Percentiles rank a stretch among this genome's conserved stretches.
These are phyloP conservation scores for Palythoa caribaeorum DNA, from an alignment of 92 coral and sea anemone species.

Conservation along the genomic window DNA sequence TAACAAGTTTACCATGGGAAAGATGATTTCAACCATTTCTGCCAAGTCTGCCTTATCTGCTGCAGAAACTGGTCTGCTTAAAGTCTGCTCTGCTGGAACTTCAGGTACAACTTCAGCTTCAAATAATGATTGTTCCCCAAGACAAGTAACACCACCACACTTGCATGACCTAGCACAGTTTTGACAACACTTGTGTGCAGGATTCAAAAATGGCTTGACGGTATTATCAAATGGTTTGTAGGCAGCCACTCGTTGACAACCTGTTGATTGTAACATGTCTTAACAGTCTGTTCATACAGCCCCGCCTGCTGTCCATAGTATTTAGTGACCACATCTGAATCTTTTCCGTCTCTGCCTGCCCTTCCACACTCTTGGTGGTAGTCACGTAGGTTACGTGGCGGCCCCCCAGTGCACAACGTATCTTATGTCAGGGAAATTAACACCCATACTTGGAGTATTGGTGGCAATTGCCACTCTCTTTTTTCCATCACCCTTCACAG, in stretches of 20 bases:
- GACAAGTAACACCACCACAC: conserved; percentile 5
- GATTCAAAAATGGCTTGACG: neutral
- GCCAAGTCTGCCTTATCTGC: conserved; percentile 38
- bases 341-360: conserved; percentile 38
- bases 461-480: conserved; percentile 48
- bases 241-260: conserved; percentile 69
- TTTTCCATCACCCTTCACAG: conserved; percentile 36
- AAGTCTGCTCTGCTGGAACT: conserved; percentile 10
- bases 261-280: conserved; percentile 52
- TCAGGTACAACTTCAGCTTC: neutral
- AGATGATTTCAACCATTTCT: conserved; percentile 27
- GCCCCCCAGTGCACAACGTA: conserved; percentile 53
- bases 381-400: conserved; percentile 43
- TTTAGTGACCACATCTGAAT: conserved; percentile 34
- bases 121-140: conserved; percentile 1
- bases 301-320: conserved; percentile 69
- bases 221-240: conserved; percentile 62
- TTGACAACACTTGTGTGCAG: neutral
- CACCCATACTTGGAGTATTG: conserved; percentile 35
- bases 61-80: conserved; percentile 54
- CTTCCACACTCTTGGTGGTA: conserved; percentile 41
- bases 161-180: conserved; percentile 11
- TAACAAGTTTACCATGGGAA: conserved; percentile 9
- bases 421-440: conserved; percentile 38
- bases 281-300: conserved; percentile 63